These are phyloP conservation scores for Druon quercuslanigerum DNA, from an alignment of 1,140 invertebrate genomes.

Conservation along the genomic window DNA sequence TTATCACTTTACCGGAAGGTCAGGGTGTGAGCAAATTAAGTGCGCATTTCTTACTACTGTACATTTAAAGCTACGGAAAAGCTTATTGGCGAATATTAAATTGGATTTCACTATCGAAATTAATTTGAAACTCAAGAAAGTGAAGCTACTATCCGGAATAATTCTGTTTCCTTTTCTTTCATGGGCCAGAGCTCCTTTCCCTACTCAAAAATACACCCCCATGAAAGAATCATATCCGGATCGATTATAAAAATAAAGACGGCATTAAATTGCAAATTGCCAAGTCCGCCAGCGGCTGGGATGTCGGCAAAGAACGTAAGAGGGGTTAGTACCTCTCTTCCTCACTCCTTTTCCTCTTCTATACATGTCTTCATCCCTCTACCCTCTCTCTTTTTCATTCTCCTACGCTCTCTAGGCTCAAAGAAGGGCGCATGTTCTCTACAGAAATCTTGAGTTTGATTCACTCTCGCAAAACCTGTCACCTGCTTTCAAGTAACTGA, in stretches of 20 bases:
- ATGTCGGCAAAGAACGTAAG: conserved; percentile 30
- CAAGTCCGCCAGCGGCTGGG: conserved; percentile 48
- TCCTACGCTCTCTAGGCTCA: conserved; percentile 40
- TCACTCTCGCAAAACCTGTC: conserved; percentile 52
- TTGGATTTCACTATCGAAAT: too few relatives aligned
- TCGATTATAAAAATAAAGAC: conserved; percentile 60
- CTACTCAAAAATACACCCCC: conserved; percentile 43
- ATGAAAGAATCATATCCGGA: conserved; percentile 57
- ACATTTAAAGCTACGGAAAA: too few relatives aligned
- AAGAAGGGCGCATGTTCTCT: conserved; percentile 49
- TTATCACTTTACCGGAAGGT: too few relatives aligned
- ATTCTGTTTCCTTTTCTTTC: too few relatives aligned
- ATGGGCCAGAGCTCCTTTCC: not conserved
- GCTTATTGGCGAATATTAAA: too few relatives aligned
- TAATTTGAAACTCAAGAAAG: too few relatives aligned
- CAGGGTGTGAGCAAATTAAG: too few relatives aligned
- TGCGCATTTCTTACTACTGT: too few relatives aligned
- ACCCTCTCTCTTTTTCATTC: not conserved
- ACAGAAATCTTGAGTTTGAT: conserved; percentile 48
- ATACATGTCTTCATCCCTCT: not conserved
- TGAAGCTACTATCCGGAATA: too few relatives aligned
- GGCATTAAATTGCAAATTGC: conserved; percentile 60
- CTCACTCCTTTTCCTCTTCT: not conserved
- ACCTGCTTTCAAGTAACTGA: conserved; percentile 52
- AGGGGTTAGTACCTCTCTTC: not conserved